Conservation (phyloP, 2,113 vertebrate species). For the human region DNA sequence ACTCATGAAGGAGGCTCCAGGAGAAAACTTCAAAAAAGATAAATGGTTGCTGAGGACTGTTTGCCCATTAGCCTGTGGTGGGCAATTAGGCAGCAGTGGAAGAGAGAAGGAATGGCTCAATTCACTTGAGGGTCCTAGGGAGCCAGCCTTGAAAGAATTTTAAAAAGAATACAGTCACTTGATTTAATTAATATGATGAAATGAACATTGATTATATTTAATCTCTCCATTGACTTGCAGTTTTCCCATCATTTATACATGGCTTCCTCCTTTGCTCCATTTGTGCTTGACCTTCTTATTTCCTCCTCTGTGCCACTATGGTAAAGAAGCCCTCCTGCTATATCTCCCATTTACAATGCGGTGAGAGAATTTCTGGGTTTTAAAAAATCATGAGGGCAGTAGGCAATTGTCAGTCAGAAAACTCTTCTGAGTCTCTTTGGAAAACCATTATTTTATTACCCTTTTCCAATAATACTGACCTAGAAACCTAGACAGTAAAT, state of each 20-base stretch:
- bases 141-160: neutral
- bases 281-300: neutral
- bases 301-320: neutral
- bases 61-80: neutral
- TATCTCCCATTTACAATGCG: neutral
- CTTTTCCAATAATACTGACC: neutral
- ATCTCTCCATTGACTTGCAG: neutral
- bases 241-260: neutral
- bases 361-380: neutral
- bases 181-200: neutral
- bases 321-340: neutral
- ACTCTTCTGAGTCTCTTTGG: neutral
- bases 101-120: neutral
- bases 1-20: neutral
- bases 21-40: conserved; percentile 27
- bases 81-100: neutral
- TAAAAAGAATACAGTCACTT: neutral
- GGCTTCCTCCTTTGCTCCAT: neutral
- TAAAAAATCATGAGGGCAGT: neutral
- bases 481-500: neutral
- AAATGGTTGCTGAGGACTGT: neutral
- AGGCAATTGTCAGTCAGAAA: neutral
- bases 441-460: neutral
- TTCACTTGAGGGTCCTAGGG: neutral
- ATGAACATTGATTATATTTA: neutral